Conservation (phyloP, 1,140 invertebrate species). For the Choristoneura fumiferana region DNA sequence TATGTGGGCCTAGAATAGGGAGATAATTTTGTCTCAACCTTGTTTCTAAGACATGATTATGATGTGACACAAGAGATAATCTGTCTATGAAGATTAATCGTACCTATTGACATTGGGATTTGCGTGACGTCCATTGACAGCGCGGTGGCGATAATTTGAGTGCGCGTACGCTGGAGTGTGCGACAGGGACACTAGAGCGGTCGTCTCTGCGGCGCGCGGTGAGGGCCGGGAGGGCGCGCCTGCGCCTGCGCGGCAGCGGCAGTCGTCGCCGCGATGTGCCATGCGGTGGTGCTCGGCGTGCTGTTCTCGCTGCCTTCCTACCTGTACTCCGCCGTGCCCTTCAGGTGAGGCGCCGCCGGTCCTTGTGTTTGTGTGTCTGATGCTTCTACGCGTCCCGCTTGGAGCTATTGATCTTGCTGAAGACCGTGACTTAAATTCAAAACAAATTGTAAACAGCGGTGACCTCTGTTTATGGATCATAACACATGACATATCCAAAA, state of each 20-base stretch:
- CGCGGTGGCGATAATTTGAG: conserved; percentile 25
- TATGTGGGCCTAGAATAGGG: too few relatives aligned
- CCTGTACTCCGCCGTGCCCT: conserved; percentile 64
- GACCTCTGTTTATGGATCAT: too few relatives aligned
- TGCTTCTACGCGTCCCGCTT: too few relatives aligned
- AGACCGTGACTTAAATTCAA: too few relatives aligned
- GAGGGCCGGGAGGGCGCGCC: background rate
- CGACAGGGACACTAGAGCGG: conserved; percentile 13
- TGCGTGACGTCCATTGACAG: background rate
- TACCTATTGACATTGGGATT: background rate
- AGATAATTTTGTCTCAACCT: too few relatives aligned
- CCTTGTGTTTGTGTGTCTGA: background rate
- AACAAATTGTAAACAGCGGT: too few relatives aligned
- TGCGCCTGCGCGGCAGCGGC: conserved; percentile 18
- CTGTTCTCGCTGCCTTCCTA: conserved; percentile 68
- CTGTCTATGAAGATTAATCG: background rate
- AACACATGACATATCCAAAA: too few relatives aligned
- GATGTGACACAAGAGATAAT: background rate
- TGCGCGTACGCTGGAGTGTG: conserved; percentile 19
- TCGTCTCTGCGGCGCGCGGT: conserved; percentile 17
- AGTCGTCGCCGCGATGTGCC: conserved; percentile 59
- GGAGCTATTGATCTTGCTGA: too few relatives aligned
- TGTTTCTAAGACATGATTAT: too few relatives aligned
- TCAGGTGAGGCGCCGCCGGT: conserved; percentile 54
- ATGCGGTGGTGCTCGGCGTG: conserved; percentile 67